Evolutionary conservation across 2,888 invertebrate species (phyloP).

Genomic region (Chloromyia formosa): DNA sequence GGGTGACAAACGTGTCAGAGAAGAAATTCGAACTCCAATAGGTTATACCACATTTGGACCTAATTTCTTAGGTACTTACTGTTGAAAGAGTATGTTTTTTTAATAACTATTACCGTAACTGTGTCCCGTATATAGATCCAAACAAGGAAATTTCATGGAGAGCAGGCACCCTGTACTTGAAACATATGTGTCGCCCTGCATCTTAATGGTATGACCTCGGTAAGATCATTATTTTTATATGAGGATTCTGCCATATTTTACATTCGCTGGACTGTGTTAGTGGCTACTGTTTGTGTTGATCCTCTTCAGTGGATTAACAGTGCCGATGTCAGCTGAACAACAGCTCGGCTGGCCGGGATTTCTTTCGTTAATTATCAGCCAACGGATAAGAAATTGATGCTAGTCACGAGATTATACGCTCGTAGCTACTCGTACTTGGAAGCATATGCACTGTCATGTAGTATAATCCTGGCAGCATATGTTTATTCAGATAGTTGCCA

Average conservation of each 20-base stretch:
- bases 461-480: slow-evolving; percentile 25
- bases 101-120: too few relatives aligned
- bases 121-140: too few relatives aligned
- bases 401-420: slow-evolving; percentile 42
- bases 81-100: too few relatives aligned
- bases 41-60: too few relatives aligned
- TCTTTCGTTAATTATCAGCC: slow-evolving; percentile 42
- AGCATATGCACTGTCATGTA: background rate
- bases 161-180: background rate
- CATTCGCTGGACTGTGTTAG: background rate
- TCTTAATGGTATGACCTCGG: background rate
- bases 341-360: background rate
- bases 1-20: too few relatives aligned
- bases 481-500: background rate
- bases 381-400: slow-evolving; percentile 44
- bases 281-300: slow-evolving; percentile 22
- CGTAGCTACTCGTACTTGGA: slow-evolving; percentile 5
- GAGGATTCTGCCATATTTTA: background rate
- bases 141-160: too few relatives aligned
- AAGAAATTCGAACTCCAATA: too few relatives aligned
- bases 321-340: slow-evolving; percentile 3
- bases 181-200: background rate
- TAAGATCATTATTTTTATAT: slow-evolving; percentile 6
- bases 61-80: too few relatives aligned
- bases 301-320: background rate